phyloP scores from a whole-genome alignment of 2,888 invertebrate genomes.

The Limnephilus auricula region DNA sequence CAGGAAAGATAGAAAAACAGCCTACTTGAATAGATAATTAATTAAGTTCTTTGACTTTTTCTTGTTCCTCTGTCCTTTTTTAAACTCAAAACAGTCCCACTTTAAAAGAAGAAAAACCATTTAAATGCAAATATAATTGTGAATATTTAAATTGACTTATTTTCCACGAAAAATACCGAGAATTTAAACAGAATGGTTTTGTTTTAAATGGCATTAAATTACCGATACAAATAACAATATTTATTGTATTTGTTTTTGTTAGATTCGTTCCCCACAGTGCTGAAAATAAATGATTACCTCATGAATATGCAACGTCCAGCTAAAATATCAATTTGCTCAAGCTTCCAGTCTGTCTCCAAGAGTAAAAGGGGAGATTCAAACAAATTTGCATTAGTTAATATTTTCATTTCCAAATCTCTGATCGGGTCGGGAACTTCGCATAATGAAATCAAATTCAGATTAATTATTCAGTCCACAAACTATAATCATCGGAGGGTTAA shows the following conservation, averaged over 20 bases:
- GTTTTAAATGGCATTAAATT: slow-evolving; percentile 6
- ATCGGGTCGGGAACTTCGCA: slow-evolving; percentile 25
- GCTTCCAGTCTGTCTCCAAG: background rate
- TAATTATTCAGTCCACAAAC: slow-evolving; percentile 44
- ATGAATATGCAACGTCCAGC: slow-evolving; percentile 36
- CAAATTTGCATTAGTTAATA: slow-evolving; percentile 42
- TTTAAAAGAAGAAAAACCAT: background rate
- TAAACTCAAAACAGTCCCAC: background rate
- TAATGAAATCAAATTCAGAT: slow-evolving; percentile 43
- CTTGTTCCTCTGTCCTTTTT: background rate
- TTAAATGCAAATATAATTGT: background rate
- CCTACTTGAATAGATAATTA: background rate
- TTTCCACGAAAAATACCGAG: background rate
- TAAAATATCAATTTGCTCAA: slow-evolving; percentile 39
- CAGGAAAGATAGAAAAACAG: background rate
- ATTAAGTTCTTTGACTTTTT: background rate
- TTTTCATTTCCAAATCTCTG: slow-evolving; percentile 24
- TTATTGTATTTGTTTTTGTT: background rate
- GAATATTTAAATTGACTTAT: background rate
- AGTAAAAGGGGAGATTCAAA: slow-evolving; percentile 27
- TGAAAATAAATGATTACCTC: slow-evolving; percentile 22
- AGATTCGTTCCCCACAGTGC: background rate
- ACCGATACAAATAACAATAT: slow-evolving; percentile 4
- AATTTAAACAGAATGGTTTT: background rate
- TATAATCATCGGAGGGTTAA: slow-evolving; percentile 12